Percentiles rank a stretch among this genome's conserved stretches.
Evolutionary conservation across 2,888 invertebrate species (phyloP).

Genomic region (Eulithis testata): DNA sequence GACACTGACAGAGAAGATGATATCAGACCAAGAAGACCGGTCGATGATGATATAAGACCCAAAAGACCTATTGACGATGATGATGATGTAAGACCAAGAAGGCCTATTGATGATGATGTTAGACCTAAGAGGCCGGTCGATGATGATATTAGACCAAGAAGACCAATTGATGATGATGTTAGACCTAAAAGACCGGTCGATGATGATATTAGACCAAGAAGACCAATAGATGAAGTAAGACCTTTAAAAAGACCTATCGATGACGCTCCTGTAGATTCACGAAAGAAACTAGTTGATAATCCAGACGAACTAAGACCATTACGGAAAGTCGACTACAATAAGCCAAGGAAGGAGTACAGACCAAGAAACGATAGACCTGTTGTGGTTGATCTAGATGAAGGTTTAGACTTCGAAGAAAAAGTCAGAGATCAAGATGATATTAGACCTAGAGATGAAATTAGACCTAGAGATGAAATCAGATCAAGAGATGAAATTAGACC

Average conservation of each 20-base stretch:
- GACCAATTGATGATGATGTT: conserved; percentile 50
- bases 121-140: conserved; percentile 8
- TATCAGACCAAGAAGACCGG: conserved; percentile 40
- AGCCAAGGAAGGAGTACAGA: conserved; percentile 3
- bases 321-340: no score
- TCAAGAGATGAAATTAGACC: conserved; percentile 53
- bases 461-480: conserved; percentile 47
- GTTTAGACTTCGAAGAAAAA: conserved; percentile 46
- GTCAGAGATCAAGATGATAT: conserved; percentile 49
- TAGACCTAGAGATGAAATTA: conserved; percentile 44
- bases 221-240: not conserved
- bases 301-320: not conserved
- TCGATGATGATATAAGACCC: conserved; percentile 37
- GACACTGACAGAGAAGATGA: conserved; percentile 54
- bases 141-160: conserved; percentile 29
- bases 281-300: conserved; percentile 2
- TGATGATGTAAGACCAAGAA: conserved; percentile 54
- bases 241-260: not conserved
- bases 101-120: conserved; percentile 20
- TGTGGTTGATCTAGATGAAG: conserved; percentile 25
- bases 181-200: conserved; percentile 44
- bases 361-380: conserved; percentile 43
- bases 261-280: not conserved
- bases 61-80: conserved; percentile 31
- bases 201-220: not conserved